Base-by-base conservation (phyloP, 1,140 invertebrate species). In the Sminthurinus signatus region DNA sequence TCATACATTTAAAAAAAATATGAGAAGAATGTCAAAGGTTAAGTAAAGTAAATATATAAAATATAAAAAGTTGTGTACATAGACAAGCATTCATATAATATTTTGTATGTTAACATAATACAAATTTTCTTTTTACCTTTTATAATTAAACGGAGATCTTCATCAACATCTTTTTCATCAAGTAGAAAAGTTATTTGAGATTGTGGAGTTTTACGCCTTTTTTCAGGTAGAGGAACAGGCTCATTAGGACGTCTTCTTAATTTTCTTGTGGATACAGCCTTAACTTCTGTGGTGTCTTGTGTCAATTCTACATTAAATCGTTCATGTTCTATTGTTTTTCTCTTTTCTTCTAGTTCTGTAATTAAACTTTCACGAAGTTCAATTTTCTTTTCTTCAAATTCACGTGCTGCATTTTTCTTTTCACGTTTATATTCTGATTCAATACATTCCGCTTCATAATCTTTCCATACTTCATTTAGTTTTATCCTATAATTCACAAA, bases 321-420 rank as follows among this genome's bases (percentile, higher is more conserved):
- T 75, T 97, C 94, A 68, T 83, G 83, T 78, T 97, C 93, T 67
- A 97, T 91, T 68, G 87, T 83, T 71, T 88, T 87, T 72, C 87
- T 82, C 73, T 95, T 95, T 66, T 97, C 94, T 75, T 96, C 93
- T 75, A 96, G 86, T 75, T 96, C 93, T 36, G 85, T 82, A 14
- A 97, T 81, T 17, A 98, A 75, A 78, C 86, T 93, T 75, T 96
- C 93, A 73, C 88, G 86, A 14, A 98, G 78, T 75, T 96, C 93
- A 69, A 89, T 82, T 75, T 94, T 94, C 75, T 96, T 96, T 71
- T 97, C 93, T 76, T 97, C 92, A 82, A 93, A 94, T 73, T 97
- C 93, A 77, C 91, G 88, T 0, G 82, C 85, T 2, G 92, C 88
- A 28, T 87, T 85, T 76, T 88, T 88, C 75, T 91, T 91, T 75